Conservation (phyloP, 2,888 invertebrate species). For the Scelioninae gen. 1 region DNA sequence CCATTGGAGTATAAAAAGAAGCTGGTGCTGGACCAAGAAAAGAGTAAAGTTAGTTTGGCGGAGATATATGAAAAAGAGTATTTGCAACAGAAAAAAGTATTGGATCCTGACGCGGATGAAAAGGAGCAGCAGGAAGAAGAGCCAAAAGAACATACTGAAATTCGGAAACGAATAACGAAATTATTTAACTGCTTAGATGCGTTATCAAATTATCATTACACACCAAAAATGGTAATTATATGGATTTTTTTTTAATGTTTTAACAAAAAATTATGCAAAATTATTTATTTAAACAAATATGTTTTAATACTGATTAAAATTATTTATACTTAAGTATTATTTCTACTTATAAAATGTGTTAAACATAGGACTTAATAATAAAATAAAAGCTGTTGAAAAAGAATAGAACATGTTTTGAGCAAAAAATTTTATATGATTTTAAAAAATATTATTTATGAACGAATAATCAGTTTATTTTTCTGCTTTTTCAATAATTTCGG, state of each 20-base stretch:
- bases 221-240: slow-evolving; percentile 89
- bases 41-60: slow-evolving; percentile 96
- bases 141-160: slow-evolving; percentile 91
- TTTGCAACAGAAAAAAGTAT: slow-evolving; percentile 87
- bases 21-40: slow-evolving; percentile 95
- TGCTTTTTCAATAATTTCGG: no score
- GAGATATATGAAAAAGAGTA: slow-evolving; percentile 97
- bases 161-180: slow-evolving; percentile 89
- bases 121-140: slow-evolving; percentile 85
- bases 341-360: no score
- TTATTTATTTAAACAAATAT: background rate
- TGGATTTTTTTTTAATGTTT: background rate
- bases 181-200: slow-evolving; percentile 95
- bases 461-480: no score
- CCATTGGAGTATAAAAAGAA: slow-evolving; percentile 94
- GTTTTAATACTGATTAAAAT: slow-evolving; percentile 12
- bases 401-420: no score
- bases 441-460: no score
- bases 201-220: slow-evolving; percentile 96
- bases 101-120: slow-evolving; percentile 86
- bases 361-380: no score
- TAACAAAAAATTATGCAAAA: background rate
- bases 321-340: no score
- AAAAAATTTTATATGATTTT: no score
- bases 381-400: no score